A percentile compares a stretch with the other conserved stretches of the same genome.
Conservation (phyloP, 2,797 vertebrate species). For the Ceryle rudis region DNA sequence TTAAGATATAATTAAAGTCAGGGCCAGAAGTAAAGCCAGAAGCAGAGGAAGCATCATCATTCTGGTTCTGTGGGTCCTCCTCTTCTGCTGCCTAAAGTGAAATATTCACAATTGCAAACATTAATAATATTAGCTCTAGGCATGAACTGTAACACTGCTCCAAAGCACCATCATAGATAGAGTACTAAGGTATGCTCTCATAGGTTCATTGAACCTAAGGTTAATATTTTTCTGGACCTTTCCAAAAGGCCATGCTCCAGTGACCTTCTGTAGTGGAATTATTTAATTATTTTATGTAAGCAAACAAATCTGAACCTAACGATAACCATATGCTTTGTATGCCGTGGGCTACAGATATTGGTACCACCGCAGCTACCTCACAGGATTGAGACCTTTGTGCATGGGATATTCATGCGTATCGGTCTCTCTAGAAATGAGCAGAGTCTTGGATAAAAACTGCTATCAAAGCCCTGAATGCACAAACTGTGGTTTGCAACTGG, state of each 20-base stretch:
- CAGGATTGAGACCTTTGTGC: not conserved
- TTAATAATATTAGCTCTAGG: not conserved
- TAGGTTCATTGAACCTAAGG: not conserved
- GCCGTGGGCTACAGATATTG: not conserved
- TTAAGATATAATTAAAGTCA: constrained; percentile 98
- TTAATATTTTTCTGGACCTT: not conserved
- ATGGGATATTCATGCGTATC: not conserved
- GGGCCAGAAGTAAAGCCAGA: constrained; percentile 91
- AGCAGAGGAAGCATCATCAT: constrained; percentile 90
- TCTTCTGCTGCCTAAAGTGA: constrained; percentile 85
- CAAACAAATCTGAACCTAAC: not conserved
- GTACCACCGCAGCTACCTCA: not conserved
- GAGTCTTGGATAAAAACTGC: not conserved
- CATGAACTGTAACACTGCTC: not conserved
- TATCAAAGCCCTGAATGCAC: not conserved
- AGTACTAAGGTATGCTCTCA: not conserved
- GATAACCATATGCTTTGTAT: not conserved
- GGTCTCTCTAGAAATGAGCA: not conserved
- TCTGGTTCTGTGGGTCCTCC: constrained; percentile 84
- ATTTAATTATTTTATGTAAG: not conserved
- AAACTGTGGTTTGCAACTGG: not conserved
- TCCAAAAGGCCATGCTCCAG: not conserved
- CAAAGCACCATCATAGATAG: not conserved
- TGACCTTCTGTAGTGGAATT: not conserved
- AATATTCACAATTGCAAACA: not conserved